Evolutionary conservation across 2,797 vertebrate species (phyloP).

Genomic region (Paratrypauchen microcephalus): DNA sequence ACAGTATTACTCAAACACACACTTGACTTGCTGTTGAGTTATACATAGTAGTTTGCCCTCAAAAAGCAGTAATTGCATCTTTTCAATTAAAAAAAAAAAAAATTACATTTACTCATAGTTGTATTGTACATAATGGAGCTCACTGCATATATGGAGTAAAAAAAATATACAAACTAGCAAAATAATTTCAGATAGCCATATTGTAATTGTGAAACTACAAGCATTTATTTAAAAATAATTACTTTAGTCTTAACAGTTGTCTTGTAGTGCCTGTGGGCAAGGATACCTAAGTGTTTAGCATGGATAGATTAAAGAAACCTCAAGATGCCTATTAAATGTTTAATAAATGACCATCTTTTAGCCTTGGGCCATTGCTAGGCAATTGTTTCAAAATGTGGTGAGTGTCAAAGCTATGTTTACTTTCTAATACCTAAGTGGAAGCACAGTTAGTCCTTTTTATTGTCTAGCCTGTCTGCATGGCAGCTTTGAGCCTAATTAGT

Average conservation of each 20-base stretch:
- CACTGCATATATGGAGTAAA: neutral
- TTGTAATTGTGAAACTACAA: neutral
- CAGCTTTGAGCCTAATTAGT: constrained; percentile 62
- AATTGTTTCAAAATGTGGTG: constrained; percentile 7
- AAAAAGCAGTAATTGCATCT: too few relatives aligned
- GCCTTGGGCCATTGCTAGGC: constrained; percentile 7
- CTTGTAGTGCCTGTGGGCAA: constrained; percentile 2
- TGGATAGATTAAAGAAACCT: constrained; percentile 4
- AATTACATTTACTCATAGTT: too few relatives aligned
- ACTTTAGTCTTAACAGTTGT: too few relatives aligned
- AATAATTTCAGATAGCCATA: neutral
- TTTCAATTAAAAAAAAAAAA: too few relatives aligned
- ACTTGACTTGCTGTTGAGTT: too few relatives aligned
- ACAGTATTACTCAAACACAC: too few relatives aligned
- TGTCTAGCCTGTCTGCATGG: constrained; percentile 29
- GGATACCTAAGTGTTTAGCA: constrained; percentile 27
- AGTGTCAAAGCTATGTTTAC: constrained; percentile 16
- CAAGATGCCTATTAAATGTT: constrained; percentile 9
- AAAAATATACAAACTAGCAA: neutral
- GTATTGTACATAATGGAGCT: neutral
- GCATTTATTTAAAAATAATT: too few relatives aligned
- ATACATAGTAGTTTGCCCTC: too few relatives aligned
- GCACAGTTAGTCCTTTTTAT: constrained; percentile 21
- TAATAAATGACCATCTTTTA: constrained; percentile 24
- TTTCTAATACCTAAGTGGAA: constrained; percentile 13